Conservation (phyloP, 2,797 vertebrate genomes). For the Pseudochirops corinnae region DNA sequence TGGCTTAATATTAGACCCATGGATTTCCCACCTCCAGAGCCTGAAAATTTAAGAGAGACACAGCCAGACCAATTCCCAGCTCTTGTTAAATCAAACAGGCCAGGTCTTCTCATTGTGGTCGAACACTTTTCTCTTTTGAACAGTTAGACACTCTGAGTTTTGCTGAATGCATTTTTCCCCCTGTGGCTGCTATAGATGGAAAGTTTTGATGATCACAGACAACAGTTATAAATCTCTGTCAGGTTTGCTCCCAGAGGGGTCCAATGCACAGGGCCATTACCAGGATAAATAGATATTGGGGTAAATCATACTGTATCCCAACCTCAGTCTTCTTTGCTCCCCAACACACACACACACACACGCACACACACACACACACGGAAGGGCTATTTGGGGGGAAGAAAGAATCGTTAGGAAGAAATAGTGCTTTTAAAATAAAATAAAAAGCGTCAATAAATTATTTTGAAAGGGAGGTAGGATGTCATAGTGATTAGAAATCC, state of each 20-base stretch:
- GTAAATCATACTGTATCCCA: neutral
- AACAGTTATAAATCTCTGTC: neutral
- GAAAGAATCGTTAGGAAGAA: neutral
- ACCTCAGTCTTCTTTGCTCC: neutral
- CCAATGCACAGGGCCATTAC: too few relatives aligned
- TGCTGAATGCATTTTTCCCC: neutral
- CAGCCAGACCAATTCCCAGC: neutral
- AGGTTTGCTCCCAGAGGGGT: too few relatives aligned
- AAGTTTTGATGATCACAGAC: neutral
- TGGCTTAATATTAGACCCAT: neutral
- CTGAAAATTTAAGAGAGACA: slow-evolving; percentile 16
- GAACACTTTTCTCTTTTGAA: neutral
- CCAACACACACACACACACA: neutral
- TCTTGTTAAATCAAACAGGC: neutral
- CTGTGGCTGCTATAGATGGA: rapidly evolving
- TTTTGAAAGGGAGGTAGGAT: neutral
- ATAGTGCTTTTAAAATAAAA: neutral
- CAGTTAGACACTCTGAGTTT: neutral
- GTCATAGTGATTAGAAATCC: neutral
- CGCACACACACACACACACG: too few relatives aligned
- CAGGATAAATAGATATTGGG: neutral
- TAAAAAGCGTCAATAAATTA: neutral
- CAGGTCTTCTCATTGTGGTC: neutral
- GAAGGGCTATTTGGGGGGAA: neutral
- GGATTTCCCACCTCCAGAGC: neutral